Conservation (phyloP, 2,797 vertebrate species). For the Poecilia velifera region DNA sequence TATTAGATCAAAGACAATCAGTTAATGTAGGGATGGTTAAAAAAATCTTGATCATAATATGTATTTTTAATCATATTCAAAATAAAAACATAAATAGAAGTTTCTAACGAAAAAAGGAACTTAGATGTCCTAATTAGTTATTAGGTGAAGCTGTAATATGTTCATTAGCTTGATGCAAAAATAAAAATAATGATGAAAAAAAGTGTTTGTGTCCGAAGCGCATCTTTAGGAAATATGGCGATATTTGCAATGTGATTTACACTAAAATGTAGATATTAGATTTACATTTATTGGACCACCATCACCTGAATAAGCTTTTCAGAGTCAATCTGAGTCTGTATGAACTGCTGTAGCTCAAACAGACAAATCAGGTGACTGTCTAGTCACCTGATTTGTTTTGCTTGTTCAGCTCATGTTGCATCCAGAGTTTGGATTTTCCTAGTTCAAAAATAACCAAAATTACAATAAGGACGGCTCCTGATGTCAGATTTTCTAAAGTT, state of each 20-base stretch:
- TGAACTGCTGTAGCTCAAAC: neutral
- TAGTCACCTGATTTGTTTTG: neutral
- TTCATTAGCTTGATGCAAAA: neutral
- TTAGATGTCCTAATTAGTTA: neutral
- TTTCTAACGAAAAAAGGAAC: neutral
- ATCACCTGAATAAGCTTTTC: neutral
- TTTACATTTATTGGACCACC: neutral
- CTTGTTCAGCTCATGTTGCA: neutral
- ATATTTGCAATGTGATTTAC: neutral
- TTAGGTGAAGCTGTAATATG: neutral
- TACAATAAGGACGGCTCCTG: neutral
- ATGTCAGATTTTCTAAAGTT: neutral
- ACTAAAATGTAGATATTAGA: neutral
- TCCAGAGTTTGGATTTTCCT: neutral
- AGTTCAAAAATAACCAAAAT: neutral
- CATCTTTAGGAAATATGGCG: neutral
- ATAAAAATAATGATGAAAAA: neutral
- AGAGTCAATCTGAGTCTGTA: neutral
- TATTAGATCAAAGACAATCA: neutral
- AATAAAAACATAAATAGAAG: neutral
- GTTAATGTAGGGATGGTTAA: neutral
- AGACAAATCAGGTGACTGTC: neutral
- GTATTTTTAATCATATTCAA: neutral
- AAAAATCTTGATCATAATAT: neutral
- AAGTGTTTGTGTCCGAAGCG: neutral